Evolutionary conservation across 2,888 invertebrate species (phyloP), one percentile per base, ranked within the genome.

Genomic region (Hipparchia semele): DNA sequence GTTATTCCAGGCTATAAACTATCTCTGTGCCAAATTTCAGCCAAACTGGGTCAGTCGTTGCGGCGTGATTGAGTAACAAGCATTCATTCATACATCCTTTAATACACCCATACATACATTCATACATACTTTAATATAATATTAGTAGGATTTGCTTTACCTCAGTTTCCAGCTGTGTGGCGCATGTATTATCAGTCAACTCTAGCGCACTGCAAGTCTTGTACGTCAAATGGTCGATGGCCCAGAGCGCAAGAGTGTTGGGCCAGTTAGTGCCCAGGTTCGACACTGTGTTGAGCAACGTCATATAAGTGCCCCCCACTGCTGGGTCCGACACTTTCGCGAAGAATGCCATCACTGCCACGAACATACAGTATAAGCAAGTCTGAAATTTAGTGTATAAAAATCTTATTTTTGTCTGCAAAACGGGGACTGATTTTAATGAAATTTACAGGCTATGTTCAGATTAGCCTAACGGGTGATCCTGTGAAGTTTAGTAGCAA

Each of bases 251-350:
- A 4, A 98, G 93, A 0, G 99, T 99, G 74, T 97, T 96, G 0
- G 99, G 99, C 99, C 99, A 99, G 86, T 99, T 99, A 6, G 98
- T 98, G n/a, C 99, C 99, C 73, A 99, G 95, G 94, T 99, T 99
- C 66, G 97, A 96, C 39, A 99, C 94, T 0, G 99, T 99, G 88
- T 99, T 99, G 13, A 99, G 94, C 68, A 99, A 94, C 0, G 99
- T 99, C 99, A 99, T 99, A 87, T 99, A 99, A 0, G 99, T 99
- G 6, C 99, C 99, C 2, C 99, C 99, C 0, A 99, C 98, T 0
- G 96, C 95, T 0, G 99, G 99, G 88, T 99, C 99, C 75, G 99
- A 99, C 68, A 99, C 96, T 90, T 98, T 97, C 0, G 99, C 99
- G 90, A 98, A 98, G 94, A 99, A 99, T 9, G 99, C 98, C 99